phyloP scores from a whole-genome alignment of 2,113 vertebrate species.

The Paratilapia polleni region DNA sequence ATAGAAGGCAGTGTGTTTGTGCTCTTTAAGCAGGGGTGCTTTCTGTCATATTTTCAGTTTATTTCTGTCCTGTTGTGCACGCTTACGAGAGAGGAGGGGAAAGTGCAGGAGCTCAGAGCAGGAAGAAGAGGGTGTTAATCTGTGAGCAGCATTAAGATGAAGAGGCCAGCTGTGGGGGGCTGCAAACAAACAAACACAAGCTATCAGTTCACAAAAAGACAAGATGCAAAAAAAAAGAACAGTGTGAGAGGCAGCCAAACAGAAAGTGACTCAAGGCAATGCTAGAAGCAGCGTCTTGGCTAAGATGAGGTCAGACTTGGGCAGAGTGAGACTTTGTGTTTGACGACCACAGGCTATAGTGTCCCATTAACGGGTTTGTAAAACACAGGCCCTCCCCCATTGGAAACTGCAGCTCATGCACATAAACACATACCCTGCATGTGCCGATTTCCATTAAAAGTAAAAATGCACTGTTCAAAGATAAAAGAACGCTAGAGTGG shows the following conservation, averaged over 20 bases:
- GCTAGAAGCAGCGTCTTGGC: constrained; percentile 36
- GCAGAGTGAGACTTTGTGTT: constrained; percentile 41
- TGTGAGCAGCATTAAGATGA: constrained; percentile 34
- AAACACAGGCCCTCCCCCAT: constrained; percentile 26
- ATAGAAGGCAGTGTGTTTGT: neutral
- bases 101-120: neutral
- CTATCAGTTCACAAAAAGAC: neutral
- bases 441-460: neutral
- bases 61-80: neutral
- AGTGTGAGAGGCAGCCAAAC: constrained; percentile 5
- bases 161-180: constrained; percentile 20
- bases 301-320: constrained; percentile 53
- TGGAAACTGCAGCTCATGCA: constrained; percentile 50
- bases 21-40: neutral
- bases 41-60: constrained; percentile 7
- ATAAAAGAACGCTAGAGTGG: neutral
- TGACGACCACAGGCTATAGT: constrained; percentile 54
- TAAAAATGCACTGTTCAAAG: neutral
- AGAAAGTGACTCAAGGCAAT: constrained; percentile 30
- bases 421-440: constrained; percentile 3
- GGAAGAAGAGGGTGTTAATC: constrained; percentile 21
- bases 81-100: constrained; percentile 10
- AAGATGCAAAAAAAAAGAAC: neutral
- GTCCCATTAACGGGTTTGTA: constrained; percentile 57
- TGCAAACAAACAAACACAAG: neutral